Conservation (phyloP, 2,113 vertebrate genomes). For the Etheostoma spectabile region DNA sequence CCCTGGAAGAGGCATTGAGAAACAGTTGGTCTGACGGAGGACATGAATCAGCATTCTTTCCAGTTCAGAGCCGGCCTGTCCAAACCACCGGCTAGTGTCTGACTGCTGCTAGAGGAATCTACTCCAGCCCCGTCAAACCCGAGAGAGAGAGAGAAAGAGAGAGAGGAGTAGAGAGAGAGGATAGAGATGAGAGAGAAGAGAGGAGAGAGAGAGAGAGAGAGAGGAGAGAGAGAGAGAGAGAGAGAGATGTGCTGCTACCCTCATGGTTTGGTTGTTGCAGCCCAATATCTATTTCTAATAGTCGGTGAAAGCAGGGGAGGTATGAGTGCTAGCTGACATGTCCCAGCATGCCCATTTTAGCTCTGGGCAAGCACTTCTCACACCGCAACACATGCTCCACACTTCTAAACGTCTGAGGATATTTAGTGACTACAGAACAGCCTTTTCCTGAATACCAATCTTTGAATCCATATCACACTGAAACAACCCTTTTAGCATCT, state of each 20-base stretch:
- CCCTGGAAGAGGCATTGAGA: conserved; percentile 25
- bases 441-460: neutral
- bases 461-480: neutral
- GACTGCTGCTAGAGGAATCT: conserved; percentile 48
- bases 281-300: conserved; percentile 20
- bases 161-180: neutral
- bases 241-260: neutral
- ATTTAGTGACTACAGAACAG: neutral
- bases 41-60: conserved; percentile 68
- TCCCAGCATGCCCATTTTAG: conserved; percentile 35
- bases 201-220: neutral
- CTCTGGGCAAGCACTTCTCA: conserved; percentile 30
- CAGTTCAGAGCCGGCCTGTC: conserved; percentile 33
- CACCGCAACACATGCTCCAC: conserved; percentile 10
- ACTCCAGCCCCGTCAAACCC: conserved; percentile 22
- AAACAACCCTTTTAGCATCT: too few relatives aligned
- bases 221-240: neutral
- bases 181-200: neutral
- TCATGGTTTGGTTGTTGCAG: conserved; percentile 7
- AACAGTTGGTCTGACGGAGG: conserved; percentile 37
- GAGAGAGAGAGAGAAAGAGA: conserved; percentile 1
- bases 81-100: conserved; percentile 49
- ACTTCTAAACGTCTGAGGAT: neutral
- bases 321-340: conserved; percentile 41
- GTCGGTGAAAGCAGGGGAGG: conserved; percentile 12